These are phyloP conservation scores for Brassicogethes aeneus DNA, from an alignment of 2,888 invertebrate species.

Conservation along the genomic window DNA sequence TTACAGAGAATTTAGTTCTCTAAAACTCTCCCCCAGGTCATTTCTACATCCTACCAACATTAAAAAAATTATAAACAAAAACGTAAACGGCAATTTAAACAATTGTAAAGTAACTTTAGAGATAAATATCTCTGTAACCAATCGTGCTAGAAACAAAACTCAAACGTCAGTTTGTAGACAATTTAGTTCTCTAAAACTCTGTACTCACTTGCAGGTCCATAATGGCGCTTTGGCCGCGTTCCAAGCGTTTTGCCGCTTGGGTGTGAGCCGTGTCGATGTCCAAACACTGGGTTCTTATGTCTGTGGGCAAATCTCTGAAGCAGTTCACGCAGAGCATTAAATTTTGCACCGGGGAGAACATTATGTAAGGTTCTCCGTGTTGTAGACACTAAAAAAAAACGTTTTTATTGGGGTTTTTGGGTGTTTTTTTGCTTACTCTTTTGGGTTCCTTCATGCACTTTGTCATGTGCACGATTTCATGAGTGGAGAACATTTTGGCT, in stretches of 20 bases:
- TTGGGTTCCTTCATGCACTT: conserved; percentile 60
- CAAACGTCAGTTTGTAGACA: no score
- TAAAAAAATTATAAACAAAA: no score
- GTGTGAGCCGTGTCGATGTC: conserved; percentile 68
- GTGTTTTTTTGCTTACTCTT: conserved; percentile 40
- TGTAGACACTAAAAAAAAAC: conserved; percentile 45
- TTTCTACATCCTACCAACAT: no score
- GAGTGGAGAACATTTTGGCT: conserved; percentile 68
- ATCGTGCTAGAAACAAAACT: no score
- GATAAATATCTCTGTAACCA: no score
- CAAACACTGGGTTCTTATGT: conserved; percentile 58
- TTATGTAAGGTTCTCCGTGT: conserved; percentile 66
- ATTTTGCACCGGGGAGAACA: conserved; percentile 62
- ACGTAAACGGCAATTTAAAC: no score
- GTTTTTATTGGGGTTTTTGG: background rate
- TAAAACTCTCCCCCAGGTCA: no score
- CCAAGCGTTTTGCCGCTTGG: conserved; percentile 60
- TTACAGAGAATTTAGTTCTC: no score
- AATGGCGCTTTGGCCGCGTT: conserved; percentile 47
- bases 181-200: no score
- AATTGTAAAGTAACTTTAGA: no score
- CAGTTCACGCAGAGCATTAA: conserved; percentile 67
- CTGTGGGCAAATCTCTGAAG: conserved; percentile 59
- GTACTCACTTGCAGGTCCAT: conserved; percentile 38
- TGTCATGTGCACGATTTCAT: conserved; percentile 64